Evolutionary conservation across 2,888 invertebrate genomes (phyloP).

Genomic region (Hedya salicella): DNA sequence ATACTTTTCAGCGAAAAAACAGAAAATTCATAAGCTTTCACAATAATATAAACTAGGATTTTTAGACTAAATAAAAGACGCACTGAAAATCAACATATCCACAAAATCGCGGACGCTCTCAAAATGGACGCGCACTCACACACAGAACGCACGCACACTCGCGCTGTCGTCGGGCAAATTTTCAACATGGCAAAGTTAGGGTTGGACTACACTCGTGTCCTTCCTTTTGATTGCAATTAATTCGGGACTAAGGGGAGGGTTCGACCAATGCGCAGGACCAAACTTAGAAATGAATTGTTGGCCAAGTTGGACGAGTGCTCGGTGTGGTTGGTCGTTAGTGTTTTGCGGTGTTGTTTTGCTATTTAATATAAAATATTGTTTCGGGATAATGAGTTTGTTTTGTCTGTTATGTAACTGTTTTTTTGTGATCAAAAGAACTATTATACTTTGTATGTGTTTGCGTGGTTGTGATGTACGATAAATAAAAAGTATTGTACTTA

Average conservation of each 20-base stretch:
- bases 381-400: too few relatives aligned
- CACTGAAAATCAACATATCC: constrained; percentile 18
- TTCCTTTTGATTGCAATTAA: constrained; percentile 86
- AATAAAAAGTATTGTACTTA: too few relatives aligned
- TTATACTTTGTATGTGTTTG: too few relatives aligned
- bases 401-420: background rate
- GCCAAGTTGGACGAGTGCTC: constrained; percentile 65
- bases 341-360: constrained; percentile 48
- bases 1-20: too few relatives aligned
- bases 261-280: constrained; percentile 81
- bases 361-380: constrained; percentile 19
- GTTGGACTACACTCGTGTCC: constrained; percentile 83
- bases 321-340: constrained; percentile 65
- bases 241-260: constrained; percentile 71
- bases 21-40: too few relatives aligned
- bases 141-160: constrained; percentile 48
- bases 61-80: too few relatives aligned
- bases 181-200: constrained; percentile 82
- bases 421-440: too few relatives aligned
- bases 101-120: constrained; percentile 23
- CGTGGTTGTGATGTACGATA: too few relatives aligned
- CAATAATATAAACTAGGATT: too few relatives aligned
- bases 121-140: constrained; percentile 54
- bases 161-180: constrained; percentile 63
- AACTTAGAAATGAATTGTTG: constrained; percentile 72